Evolutionary conservation across 2,888 invertebrate species (phyloP).

Genomic region (Chymomyza fuscimana): DNA sequence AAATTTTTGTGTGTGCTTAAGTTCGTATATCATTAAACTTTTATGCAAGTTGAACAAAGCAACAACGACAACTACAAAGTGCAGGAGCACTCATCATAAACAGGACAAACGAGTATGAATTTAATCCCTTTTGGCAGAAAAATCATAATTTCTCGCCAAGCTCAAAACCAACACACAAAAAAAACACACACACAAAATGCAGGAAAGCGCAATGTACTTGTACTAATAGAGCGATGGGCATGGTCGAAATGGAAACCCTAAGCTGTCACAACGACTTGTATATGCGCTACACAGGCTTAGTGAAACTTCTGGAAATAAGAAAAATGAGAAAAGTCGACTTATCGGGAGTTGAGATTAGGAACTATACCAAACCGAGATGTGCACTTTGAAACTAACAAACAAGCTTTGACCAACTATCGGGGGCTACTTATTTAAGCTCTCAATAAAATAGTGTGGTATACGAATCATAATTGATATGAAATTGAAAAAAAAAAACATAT

Average conservation of each 20-base stretch:
- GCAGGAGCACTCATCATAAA: conserved; percentile 65
- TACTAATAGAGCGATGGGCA: not conserved
- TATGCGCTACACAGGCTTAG: not conserved
- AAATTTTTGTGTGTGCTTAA: conserved; percentile 8
- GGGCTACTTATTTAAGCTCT: too few species aligned
- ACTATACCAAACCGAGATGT: too few species aligned
- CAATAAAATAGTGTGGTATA: too few species aligned
- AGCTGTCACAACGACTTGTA: not conserved
- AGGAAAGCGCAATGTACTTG: conserved; percentile 26
- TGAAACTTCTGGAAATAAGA: too few species aligned
- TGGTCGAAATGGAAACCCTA: not conserved
- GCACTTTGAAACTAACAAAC: too few species aligned
- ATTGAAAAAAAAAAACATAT: too few species aligned
- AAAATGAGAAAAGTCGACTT: too few species aligned
- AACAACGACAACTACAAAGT: conserved; percentile 30
- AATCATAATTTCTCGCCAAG: conserved; percentile 70
- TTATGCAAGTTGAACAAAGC: conserved; percentile 15
- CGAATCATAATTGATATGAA: too few species aligned
- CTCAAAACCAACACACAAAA: conserved; percentile 18
- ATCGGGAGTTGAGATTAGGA: too few species aligned
- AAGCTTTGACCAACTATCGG: too few species aligned
- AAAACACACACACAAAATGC: conserved; percentile 21
- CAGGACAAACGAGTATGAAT: conserved; percentile 71
- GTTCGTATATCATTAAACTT: conserved; percentile 7
- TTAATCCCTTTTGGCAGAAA: conserved; percentile 78